A percentile compares a stretch with the other conserved stretches of the same genome.
Evolutionary conservation across 2,888 invertebrate genomes (phyloP).

Genomic region (Seira ritae): DNA sequence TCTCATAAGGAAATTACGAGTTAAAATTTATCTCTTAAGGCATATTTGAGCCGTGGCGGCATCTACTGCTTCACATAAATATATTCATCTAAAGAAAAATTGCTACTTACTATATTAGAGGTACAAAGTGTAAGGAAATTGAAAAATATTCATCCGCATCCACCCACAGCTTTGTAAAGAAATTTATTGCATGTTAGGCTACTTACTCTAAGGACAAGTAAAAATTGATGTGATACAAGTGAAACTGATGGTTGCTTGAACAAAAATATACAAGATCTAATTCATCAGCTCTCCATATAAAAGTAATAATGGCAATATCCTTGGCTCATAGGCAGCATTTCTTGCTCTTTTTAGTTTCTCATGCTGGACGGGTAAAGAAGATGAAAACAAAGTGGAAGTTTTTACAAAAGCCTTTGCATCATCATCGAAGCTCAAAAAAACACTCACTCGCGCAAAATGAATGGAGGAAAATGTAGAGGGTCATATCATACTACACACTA

Average conservation of each 20-base stretch:
- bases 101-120: too few species aligned
- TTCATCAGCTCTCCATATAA: conserved; percentile 5
- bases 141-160: too few species aligned
- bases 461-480: neutral
- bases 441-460: neutral
- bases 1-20: too few species aligned
- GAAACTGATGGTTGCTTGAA: conserved; percentile 5
- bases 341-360: neutral
- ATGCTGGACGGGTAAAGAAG: neutral
- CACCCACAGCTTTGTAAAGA: too few species aligned
- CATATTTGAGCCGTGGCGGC: too few species aligned
- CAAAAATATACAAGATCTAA: neutral
- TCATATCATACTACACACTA: neutral
- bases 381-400: neutral
- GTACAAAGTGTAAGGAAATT: too few species aligned
- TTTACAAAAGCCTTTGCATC: neutral
- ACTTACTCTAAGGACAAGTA: too few species aligned
- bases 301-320: neutral
- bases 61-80: too few species aligned
- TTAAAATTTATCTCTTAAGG: too few species aligned
- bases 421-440: too few species aligned
- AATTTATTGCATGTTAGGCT: too few species aligned
- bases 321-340: neutral
- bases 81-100: too few species aligned
- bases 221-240: conserved; percentile 11